A percentile compares a stretch with the other conserved stretches of the same genome.
phyloP scores from a whole-genome alignment of 2,888 invertebrate species.

The Heliconius ismenius region DNA sequence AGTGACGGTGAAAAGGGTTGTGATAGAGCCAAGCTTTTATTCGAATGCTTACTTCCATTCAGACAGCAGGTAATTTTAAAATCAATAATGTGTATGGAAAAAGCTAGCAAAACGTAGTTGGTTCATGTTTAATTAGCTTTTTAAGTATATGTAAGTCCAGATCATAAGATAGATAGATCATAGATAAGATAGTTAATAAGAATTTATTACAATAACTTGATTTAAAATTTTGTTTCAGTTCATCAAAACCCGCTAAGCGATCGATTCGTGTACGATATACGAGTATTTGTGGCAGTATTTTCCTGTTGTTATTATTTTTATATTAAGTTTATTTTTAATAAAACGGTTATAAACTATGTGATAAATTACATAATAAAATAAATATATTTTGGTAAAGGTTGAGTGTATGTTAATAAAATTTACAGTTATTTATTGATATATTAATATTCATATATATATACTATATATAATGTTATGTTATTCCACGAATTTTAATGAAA shows the following conservation, averaged over 20 bases:
- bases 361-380: neutral
- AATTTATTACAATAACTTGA: neutral
- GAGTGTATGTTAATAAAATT: neutral
- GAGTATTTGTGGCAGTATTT: neutral
- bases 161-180: no score
- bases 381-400: neutral
- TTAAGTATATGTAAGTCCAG: no score
- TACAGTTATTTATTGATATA: neutral
- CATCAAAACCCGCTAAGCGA: slow-evolving; percentile 11
- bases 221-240: slow-evolving; percentile 36
- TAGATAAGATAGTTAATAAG: no score
- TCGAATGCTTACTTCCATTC: slow-evolving; percentile 52
- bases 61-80: slow-evolving; percentile 49
- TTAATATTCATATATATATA: neutral
- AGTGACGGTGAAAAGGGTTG: slow-evolving; percentile 57
- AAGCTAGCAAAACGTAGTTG: neutral
- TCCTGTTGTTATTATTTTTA: slow-evolving; percentile 25
- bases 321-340: slow-evolving; percentile 28
- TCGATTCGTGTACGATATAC: no score
- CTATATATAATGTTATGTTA: no score
- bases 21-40: slow-evolving; percentile 54
- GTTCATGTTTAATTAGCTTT: no score
- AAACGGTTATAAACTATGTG: slow-evolving; percentile 26
- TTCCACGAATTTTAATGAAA: no score
- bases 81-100: neutral